These are phyloP conservation scores for Garrulus glandarius DNA, from an alignment of 2,797 vertebrate genomes.

Conservation along the genomic window DNA sequence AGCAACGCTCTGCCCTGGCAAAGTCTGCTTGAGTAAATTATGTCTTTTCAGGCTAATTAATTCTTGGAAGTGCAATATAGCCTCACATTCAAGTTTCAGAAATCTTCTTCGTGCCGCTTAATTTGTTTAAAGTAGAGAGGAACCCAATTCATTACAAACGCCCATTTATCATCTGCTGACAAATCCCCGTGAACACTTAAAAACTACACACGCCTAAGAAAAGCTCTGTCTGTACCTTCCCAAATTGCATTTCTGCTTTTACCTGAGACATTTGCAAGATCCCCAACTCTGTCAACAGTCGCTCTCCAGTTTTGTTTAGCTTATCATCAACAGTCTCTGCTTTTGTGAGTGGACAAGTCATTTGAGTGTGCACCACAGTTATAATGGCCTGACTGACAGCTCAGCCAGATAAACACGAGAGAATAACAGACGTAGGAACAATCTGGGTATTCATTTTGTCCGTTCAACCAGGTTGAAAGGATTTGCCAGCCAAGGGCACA, in stretches of 20 bases:
- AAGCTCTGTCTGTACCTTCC: not conserved
- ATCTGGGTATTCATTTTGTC: conserved; percentile 83
- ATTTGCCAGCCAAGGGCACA: conserved; percentile 85
- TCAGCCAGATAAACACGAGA: conserved; percentile 84
- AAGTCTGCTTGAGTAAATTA: not conserved
- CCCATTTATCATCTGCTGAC: not conserved
- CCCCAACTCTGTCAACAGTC: conserved; percentile 53
- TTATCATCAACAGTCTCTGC: conserved; percentile 76
- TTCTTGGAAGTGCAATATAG: not conserved
- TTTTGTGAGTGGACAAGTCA: conserved; percentile 74
- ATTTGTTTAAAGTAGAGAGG: conserved; percentile 48
- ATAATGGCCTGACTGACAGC: conserved; percentile 84
- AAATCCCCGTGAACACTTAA: not conserved
- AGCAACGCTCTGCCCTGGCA: not conserved
- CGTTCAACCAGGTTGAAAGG: conserved; percentile 84
- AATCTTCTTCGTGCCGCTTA: not conserved
- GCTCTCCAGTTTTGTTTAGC: conserved; percentile 70
- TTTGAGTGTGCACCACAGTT: conserved; percentile 82
- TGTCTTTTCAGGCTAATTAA: conserved; percentile 18
- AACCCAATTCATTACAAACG: not conserved
- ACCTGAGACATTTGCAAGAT: conserved; percentile 62
- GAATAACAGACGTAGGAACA: conserved; percentile 75
- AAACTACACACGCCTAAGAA: not conserved
- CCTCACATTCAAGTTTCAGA: not conserved
- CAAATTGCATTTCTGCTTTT: conserved; percentile 8